Conservation (phyloP, 2,797 vertebrate species). For the Hozukius guyotensis region DNA sequence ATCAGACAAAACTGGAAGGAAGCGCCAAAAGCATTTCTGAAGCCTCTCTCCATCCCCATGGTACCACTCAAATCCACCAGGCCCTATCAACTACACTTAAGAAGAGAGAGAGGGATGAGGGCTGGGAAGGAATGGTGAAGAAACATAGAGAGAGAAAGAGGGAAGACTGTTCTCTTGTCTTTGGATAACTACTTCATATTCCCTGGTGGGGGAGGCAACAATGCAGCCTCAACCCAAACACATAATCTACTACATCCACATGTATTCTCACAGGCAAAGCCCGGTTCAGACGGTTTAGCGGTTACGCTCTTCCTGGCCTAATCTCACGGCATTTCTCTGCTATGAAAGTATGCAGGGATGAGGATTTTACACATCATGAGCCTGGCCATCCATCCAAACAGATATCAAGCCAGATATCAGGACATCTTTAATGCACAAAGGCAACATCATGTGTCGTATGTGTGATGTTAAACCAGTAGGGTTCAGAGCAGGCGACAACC, state of each 20-base stretch:
- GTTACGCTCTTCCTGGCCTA: conserved; percentile 24
- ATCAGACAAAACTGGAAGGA: conserved; percentile 36
- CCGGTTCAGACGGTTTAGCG: conserved; percentile 17
- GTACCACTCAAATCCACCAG: conserved; percentile 41
- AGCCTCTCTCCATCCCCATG: conserved; percentile 31
- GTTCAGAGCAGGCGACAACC: background rate
- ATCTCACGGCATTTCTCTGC: conserved; percentile 32
- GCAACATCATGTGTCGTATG: background rate
- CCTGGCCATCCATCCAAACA: background rate
- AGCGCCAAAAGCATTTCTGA: conserved; percentile 49
- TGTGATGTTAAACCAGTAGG: background rate
- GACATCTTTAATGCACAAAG: background rate
- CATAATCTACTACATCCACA: conserved; percentile 48
- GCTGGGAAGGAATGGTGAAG: background rate
- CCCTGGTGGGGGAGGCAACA: conserved; percentile 56
- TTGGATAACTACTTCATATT: conserved; percentile 46
- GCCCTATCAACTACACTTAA: conserved; percentile 37
- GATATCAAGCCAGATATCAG: background rate
- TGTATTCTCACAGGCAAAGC: conserved; percentile 42
- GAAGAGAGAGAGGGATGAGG: conserved; percentile 16
- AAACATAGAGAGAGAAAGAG: conserved; percentile 20
- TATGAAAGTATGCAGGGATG: conserved; percentile 20
- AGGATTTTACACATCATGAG: conserved; percentile 3
- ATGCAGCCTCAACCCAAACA: conserved; percentile 59
- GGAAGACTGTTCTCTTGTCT: conserved; percentile 33